Evolutionary conservation across 2,113 vertebrate species (phyloP), one percentile per base, ranked within the genome.

Genomic region (Desmodus rotundus): DNA sequence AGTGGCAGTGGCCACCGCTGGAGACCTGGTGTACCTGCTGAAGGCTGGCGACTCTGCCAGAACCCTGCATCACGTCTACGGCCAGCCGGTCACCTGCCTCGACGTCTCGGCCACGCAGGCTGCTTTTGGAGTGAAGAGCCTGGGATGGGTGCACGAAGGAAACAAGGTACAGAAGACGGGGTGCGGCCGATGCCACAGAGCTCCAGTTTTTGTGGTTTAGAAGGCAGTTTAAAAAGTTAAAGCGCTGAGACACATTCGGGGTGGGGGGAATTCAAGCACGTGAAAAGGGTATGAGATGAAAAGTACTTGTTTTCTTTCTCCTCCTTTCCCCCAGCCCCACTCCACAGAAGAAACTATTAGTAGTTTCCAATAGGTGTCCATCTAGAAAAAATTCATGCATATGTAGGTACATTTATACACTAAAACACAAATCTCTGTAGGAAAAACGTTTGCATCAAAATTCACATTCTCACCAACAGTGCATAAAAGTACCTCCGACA

Each of bases 11-110:
- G 98, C 98, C 56, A 98, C 98, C 15, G 99, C 99, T 1, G 99
- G 98, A 56, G 99, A 99, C 31, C 93, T 98, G 0, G 99, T 99
- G 5, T 99, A 99, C 97, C 97, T 99, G 80, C 97, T 99, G 85
- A 98, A 98, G 86, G 98, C 98, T 3, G 98, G 98, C 33, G 98
- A 98, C 87, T 97, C 98, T 11, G 98, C 98, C 54, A 98, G 90
- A 81, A 89, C 98, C 1, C 99, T 99, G 1, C 99, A 99, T 97
- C 99, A 98, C 0, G 99, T 99, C 76, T 99, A 99, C 0, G 99
- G 99, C 11, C 99, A 99, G 58, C 99, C 99, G 0, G 98, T 99
- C 47, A 99, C 99, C 0, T 99, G 99, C 87, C 98, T 99, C 3
- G 99, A 99, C 1, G 99, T 99, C 77, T 99, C 99, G 0, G 95